phyloP scores from a whole-genome alignment of 2,888 invertebrate genomes.

The Hyposoter didymator region DNA sequence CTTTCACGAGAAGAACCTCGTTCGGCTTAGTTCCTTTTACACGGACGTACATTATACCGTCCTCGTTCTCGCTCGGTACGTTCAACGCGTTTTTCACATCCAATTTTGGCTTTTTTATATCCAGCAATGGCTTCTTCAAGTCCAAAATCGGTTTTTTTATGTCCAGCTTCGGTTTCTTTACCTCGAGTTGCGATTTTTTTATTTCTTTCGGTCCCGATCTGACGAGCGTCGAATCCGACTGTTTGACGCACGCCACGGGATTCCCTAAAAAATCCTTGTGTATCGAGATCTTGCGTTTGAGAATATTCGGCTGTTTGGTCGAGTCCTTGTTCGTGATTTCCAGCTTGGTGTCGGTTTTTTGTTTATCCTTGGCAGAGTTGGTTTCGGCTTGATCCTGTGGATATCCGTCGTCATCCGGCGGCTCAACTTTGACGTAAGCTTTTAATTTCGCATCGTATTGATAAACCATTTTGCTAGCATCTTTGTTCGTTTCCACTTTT shows the following conservation, averaged over 20 bases:
- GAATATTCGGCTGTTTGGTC: slow-evolving; percentile 72
- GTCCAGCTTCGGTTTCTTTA: slow-evolving; percentile 70
- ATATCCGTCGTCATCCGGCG: slow-evolving; percentile 36
- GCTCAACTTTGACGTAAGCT: slow-evolving; percentile 67
- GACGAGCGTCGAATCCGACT: slow-evolving; percentile 64
- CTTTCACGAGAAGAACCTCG: slow-evolving; percentile 81
- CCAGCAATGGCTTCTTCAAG: slow-evolving; percentile 74
- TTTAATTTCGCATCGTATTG: slow-evolving; percentile 64
- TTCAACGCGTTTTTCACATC: slow-evolving; percentile 78
- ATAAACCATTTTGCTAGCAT: slow-evolving; percentile 60
- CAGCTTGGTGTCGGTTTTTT: slow-evolving; percentile 23
- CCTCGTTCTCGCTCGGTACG: slow-evolving; percentile 76
- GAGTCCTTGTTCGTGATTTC: background rate
- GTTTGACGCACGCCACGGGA: slow-evolving; percentile 58
- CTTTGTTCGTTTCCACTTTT: slow-evolving; percentile 14
- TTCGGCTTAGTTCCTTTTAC: slow-evolving; percentile 82
- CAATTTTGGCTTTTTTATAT: slow-evolving; percentile 76
- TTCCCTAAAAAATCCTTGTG: slow-evolving; percentile 63
- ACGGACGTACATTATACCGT: slow-evolving; percentile 83
- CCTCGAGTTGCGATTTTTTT: slow-evolving; percentile 78
- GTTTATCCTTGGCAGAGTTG: background rate
- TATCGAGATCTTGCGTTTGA: slow-evolving; percentile 73
- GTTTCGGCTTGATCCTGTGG: background rate
- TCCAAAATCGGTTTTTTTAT: slow-evolving; percentile 77
- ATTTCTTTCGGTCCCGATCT: slow-evolving; percentile 67